Evolutionary conservation across 2,888 invertebrate genomes (phyloP), one percentile per base, ranked within the genome.

Genomic region (Luffia ferchaultella): DNA sequence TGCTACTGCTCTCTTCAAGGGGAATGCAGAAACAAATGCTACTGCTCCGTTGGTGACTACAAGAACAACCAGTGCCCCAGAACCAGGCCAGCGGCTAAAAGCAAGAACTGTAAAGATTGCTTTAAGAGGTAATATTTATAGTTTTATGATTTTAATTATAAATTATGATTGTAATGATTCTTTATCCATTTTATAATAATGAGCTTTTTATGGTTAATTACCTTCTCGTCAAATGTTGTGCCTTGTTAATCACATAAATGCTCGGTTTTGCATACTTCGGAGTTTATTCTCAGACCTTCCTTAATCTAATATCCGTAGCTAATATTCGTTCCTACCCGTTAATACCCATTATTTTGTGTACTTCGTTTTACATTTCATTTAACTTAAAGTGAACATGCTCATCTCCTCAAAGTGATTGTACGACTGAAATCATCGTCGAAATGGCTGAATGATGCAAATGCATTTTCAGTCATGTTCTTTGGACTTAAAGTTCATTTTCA

Each of bases 1-100:
- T 95, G 95, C 62, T 95, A 95, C 63, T 95, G 95, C 64, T 93
- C 93, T 1, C 63, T 93, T 52, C 89, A 89, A 18, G 84, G 83
- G 2, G 86, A 85, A 53, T 82, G 77, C 54, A 79, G 73, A 55
- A 63, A 72, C 1, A 90, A 89, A 65, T 90, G 90, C 57, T 90
- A 88, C 62, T 90, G 90, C 57, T 87, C 87, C 1, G 77, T 86
- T 53, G 85, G 85, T 0, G 86, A 87, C 40, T 60, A 63, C 9
- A 75, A 78, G 45, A 80, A 73, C 54, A 63, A 65, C n/a, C 84
- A 83, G 44, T 55, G 70, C 0, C 66, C 70, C 1, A 78, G 76
- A 55, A 57, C 67, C 1, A 69, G 67, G 51, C 63, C 77, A 2
- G 54, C 77, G 50, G 65, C 59, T 43, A 80, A 74, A 61, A 76